Conservation (phyloP, 2,797 vertebrate genomes). For the Anabas testudineus region DNA sequence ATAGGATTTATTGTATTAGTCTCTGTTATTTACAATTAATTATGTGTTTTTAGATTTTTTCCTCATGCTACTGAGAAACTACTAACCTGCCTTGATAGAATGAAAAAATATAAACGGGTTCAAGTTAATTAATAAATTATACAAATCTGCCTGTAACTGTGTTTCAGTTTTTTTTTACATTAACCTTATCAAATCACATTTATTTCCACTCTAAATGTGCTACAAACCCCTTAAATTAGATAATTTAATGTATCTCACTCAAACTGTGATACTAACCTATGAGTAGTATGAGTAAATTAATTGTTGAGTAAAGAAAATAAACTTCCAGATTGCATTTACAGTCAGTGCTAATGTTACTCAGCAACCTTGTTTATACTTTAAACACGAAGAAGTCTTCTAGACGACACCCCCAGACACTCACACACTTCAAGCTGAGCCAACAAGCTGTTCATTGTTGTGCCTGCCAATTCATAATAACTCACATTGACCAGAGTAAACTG, state of each 20-base stretch:
- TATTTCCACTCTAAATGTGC: too few species aligned
- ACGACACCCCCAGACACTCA: constrained; percentile 5
- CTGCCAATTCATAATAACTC: constrained; percentile 45
- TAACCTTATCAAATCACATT: too few species aligned
- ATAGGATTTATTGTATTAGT: too few species aligned
- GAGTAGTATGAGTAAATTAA: background rate
- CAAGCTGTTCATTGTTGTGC: constrained; percentile 50
- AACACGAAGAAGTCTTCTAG: constrained; percentile 23
- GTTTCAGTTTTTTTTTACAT: too few species aligned
- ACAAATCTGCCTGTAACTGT: too few species aligned
- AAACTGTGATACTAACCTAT: background rate
- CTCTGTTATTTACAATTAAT: too few species aligned
- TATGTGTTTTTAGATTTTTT: too few species aligned
- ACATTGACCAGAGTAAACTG: constrained; percentile 36
- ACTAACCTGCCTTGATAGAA: too few species aligned
- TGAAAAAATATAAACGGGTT: too few species aligned
- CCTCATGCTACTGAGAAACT: too few species aligned
- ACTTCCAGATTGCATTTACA: background rate
- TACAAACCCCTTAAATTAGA: too few species aligned
- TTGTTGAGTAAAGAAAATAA: background rate
- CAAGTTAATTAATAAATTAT: too few species aligned
- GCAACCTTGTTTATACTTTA: constrained; percentile 20
- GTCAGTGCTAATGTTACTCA: background rate
- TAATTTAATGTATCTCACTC: background rate
- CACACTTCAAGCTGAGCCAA: constrained; percentile 49